Base-by-base conservation (phyloP, 2,797 vertebrate species). In the Chromis chromis region DNA sequence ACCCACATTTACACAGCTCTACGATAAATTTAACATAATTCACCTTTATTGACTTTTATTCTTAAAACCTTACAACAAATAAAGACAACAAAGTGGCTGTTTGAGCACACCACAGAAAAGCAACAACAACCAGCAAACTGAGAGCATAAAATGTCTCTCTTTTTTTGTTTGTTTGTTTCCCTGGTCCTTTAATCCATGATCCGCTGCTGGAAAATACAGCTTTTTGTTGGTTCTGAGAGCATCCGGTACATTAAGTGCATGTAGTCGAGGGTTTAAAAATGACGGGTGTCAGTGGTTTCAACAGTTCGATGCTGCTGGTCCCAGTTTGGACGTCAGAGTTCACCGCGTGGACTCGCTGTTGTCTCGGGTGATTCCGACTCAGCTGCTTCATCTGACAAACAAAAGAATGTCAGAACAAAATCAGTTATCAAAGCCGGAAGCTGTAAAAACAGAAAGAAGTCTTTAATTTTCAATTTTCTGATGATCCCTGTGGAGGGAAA, bases 291-390 rank as follows among this genome's bases (percentile, higher is more conserved):
- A 31, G 21, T 19, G 31, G 14, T 31, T 71, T 28, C 22, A 33
- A 16, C 31, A 17, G 19, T 50, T 67, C 1, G 14, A 13, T 79
- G 36, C 74, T 21, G 44, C 46, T 21, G 70, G 76, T 70, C 46
- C 55, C 25, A 1, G 10, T 55, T 69, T 31, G 57, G 60, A 69
- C 40, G 59, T 95, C 87, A 95, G 78, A 95, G 92, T 72, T 96
- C 95, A 0, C 56, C 16, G 5, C 88, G 89, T 57, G 79, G 74
- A 59, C 9, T 60, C 10, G 85, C n/a, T 17, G 58, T 66, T 0
- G 79, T 59, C 59, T 82, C 78, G 0, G 46, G 25, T 21, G 54
- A 60, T 44, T 76, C 76, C 0, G 81, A 56, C 31, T 91, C 82
- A 21, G 86, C 80, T 4, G 81, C 74, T 67, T 88, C 8, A 46